A percentile compares a stretch with the other conserved stretches of the same genome.
These are phyloP conservation scores for Sebastes iracundus DNA, from an alignment of 2,797 vertebrate species.

Conservation along the genomic window DNA sequence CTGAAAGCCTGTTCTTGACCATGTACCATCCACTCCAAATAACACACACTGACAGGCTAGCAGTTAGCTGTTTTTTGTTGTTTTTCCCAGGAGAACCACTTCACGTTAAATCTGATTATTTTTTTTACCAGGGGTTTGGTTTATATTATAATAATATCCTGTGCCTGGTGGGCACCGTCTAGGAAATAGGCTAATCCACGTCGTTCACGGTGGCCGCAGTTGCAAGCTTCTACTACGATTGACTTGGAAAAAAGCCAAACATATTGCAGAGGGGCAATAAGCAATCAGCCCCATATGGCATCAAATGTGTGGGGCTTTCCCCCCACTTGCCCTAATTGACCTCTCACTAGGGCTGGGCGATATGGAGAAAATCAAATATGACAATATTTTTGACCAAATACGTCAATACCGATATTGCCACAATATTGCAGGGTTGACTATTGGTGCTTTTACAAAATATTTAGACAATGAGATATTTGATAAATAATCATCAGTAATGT, in stretches of 20 bases:
- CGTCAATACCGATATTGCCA: accelerated
- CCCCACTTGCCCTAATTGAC: too few relatives aligned
- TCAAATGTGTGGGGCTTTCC: too few relatives aligned
- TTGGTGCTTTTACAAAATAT: too few relatives aligned
- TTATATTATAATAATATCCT: background rate
- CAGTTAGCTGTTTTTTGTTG: background rate
- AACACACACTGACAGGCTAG: background rate
- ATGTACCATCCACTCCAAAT: background rate
- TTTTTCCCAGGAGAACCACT: too few relatives aligned
- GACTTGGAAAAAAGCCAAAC: background rate
- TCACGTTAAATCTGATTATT: too few relatives aligned
- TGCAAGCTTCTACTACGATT: too few relatives aligned
- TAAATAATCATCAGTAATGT: too few relatives aligned
- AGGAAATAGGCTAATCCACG: background rate
- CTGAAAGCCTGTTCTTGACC: background rate
- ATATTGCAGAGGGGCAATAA: background rate
- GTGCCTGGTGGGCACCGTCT: background rate
- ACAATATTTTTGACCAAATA: too few relatives aligned
- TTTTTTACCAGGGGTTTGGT: background rate
- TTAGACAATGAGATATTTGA: too few relatives aligned
- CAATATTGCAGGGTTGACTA: too few relatives aligned
- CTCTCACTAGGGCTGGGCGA: too few relatives aligned
- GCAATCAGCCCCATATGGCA: background rate
- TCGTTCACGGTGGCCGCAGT: background rate
- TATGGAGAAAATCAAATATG: too few relatives aligned